Conservation (phyloP, 2,797 vertebrate genomes). For the Oceanodroma leucorhoa region DNA sequence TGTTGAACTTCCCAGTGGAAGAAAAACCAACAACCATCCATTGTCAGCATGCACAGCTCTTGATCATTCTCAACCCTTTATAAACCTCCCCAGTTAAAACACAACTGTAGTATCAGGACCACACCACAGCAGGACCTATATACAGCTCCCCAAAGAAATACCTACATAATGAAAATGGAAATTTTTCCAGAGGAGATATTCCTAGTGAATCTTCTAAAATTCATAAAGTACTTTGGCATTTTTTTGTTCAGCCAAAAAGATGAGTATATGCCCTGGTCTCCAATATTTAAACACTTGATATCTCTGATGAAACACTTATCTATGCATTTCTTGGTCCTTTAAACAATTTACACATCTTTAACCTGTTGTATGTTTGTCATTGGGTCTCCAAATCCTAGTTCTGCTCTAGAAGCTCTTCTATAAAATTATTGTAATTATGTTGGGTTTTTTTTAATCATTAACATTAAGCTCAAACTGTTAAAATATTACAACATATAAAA, state of each 20-base stretch:
- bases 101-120: background rate
- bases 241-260: background rate
- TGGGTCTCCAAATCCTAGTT: background rate
- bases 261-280: background rate
- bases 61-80: background rate
- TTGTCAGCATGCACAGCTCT: background rate
- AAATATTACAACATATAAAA: background rate
- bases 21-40: background rate
- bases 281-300: background rate
- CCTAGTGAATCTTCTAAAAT: background rate
- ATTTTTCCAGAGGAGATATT: background rate
- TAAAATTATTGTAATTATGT: background rate
- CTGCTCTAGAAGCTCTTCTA: background rate
- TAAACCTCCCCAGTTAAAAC: background rate
- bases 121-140: background rate
- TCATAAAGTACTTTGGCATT: background rate
- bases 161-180: background rate
- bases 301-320: background rate
- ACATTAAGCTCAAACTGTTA: background rate
- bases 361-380: background rate
- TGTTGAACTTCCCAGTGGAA: constrained; percentile 19
- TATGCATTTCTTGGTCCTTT: background rate
- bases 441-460: background rate
- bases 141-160: background rate
- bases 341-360: background rate